A percentile compares a stretch with the other conserved stretches of the same genome.
phyloP scores from a whole-genome alignment of 2,113 vertebrate genomes.

The Coptodon rendalli region DNA sequence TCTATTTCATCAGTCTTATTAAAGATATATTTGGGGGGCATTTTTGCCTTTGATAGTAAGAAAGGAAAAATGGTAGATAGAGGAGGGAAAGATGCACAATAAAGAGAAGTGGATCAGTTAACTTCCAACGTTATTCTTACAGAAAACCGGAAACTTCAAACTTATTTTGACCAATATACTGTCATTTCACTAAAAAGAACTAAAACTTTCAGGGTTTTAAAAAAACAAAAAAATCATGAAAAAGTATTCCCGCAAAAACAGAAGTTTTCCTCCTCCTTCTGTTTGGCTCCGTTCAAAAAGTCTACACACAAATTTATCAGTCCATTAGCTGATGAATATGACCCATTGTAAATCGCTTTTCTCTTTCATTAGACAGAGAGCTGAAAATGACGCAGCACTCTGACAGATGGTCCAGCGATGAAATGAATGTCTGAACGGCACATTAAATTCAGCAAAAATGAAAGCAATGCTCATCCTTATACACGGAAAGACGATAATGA shows the following conservation, averaged over 20 bases:
- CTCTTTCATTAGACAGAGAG: slow-evolving; percentile 11
- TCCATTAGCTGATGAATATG: slow-evolving; percentile 14
- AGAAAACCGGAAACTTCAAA: rapidly evolving
- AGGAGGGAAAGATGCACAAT: background rate
- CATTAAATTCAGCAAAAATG: background rate
- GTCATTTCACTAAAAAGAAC: background rate
- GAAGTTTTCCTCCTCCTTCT: background rate
- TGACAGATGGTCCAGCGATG: background rate
- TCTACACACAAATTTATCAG: background rate
- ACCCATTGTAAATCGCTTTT: background rate
- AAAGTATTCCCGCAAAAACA: background rate
- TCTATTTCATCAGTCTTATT: background rate
- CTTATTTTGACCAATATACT: rapidly evolving
- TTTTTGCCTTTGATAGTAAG: background rate
- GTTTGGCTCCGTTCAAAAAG: background rate
- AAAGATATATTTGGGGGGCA: background rate
- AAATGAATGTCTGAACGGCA: background rate
- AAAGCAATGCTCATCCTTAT: background rate
- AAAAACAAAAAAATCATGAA: background rate
- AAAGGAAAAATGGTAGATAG: background rate
- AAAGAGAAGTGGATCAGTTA: background rate
- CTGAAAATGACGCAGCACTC: background rate
- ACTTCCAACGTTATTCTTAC: background rate
- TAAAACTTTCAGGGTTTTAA: background rate
- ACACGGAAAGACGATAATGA: background rate